A percentile compares a stretch with the other conserved stretches of the same genome.
phyloP scores from a whole-genome alignment of 2,113 vertebrate species.

The Hucho hucho region DNA sequence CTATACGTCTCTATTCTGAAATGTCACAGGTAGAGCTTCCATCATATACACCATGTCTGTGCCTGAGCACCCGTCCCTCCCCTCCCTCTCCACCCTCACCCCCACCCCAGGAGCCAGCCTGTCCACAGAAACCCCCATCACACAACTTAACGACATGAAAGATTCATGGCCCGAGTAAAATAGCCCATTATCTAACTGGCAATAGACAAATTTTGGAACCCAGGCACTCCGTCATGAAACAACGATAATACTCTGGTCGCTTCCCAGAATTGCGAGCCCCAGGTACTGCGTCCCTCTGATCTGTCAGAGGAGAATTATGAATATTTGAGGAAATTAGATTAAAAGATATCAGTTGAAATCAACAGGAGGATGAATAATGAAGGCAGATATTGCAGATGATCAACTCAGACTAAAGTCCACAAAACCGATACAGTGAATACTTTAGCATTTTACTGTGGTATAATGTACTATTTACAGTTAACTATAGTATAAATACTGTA shows the following conservation, averaged over 20 bases:
- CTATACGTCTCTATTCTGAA: constrained; percentile 34
- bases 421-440: too few species aligned
- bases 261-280: constrained; percentile 32
- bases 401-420: too few species aligned
- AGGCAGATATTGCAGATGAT: background rate
- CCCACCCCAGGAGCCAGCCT: constrained; percentile 8
- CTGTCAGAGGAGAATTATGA: constrained; percentile 32
- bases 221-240: constrained; percentile 43
- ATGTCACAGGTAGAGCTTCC: constrained; percentile 36
- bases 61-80: constrained; percentile 27
- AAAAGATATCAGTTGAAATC: constrained; percentile 26
- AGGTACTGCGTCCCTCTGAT: constrained; percentile 12
- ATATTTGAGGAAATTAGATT: constrained; percentile 26
- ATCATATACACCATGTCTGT: constrained; percentile 45
- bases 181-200: constrained; percentile 55
- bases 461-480: too few species aligned
- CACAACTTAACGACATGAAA: constrained; percentile 56
- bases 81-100: too few species aligned
- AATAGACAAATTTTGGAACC: constrained; percentile 45
- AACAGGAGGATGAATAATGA: constrained; percentile 39
- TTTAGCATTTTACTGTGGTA: too few species aligned
- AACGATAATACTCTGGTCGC: background rate
- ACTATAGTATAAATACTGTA: too few species aligned
- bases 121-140: constrained; percentile 43
- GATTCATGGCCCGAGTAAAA: constrained; percentile 54